phyloP scores from a whole-genome alignment of 2,888 invertebrate species.

The Drosophila parthenogenetica region DNA sequence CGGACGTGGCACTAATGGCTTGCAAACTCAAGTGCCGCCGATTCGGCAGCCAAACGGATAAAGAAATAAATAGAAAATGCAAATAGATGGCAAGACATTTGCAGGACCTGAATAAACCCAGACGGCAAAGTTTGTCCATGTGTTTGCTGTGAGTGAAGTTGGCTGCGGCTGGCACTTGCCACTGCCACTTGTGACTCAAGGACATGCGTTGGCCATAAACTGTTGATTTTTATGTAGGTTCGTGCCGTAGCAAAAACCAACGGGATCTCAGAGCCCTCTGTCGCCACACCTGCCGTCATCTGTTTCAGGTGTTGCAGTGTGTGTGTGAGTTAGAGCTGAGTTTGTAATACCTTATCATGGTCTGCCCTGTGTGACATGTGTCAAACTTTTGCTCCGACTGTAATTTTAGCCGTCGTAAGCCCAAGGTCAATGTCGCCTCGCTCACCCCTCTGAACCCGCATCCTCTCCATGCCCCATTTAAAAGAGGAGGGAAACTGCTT shows the following conservation, averaged over 20 bases:
- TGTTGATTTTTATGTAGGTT: conserved; percentile 78
- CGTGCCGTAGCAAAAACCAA: conserved; percentile 55
- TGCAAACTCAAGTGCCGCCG: conserved; percentile 69
- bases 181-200: conserved; percentile 59
- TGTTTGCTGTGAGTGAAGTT: conserved; percentile 37
- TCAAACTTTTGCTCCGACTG: conserved; percentile 57
- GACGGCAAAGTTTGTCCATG: conserved; percentile 53
- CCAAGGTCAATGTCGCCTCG: conserved; percentile 38
- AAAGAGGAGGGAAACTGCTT: conserved; percentile 16
- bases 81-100: conserved; percentile 80
- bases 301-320: conserved; percentile 22
- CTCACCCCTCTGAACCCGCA: neutral
- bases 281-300: too few species aligned
- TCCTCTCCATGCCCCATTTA: neutral
- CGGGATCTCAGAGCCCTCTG: conserved; percentile 21
- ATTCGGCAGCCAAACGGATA: conserved; percentile 65
- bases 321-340: conserved; percentile 21
- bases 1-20: conserved; percentile 75
- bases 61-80: conserved; percentile 80
- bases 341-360: conserved; percentile 33
- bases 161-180: conserved; percentile 1
- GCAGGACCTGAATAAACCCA: conserved; percentile 43
- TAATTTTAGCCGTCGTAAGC: conserved; percentile 36
- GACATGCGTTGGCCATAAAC: conserved; percentile 76
- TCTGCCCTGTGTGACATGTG: conserved; percentile 57